Evolutionary conservation across 2,888 invertebrate genomes (phyloP), one percentile per base, ranked within the genome.

Genomic region (Epistrophe eligans): DNA sequence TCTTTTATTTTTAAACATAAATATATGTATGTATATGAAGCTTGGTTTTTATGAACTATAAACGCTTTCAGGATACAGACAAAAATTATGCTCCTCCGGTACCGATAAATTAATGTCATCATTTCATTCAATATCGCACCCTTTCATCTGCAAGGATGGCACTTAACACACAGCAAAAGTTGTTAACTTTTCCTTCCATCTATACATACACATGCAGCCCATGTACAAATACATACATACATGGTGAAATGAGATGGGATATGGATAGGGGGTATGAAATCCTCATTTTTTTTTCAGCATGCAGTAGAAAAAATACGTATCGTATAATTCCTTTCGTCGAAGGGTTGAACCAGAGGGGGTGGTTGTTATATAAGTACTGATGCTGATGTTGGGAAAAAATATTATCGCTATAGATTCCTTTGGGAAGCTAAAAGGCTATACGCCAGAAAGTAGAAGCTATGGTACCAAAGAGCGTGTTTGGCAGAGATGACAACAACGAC

Each of bases 61-160:
- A 8, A 71, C 32, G 52, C 43, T 66, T 43, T 52, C 64, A 64
- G 58, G 55, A 48, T 43, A 67, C 73, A 62, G 60, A 83, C 55
- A 70, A 70, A 70, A 74, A 79, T 74, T 64, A 74, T 76, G 32
- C 55, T 70, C 79, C 70, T 58, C 67, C 50, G 64, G 80, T 72
- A 66, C 50, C 85, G 82, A 85, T 82, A 85, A 82, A 85, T 85
- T 85, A 85, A 85, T 82, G 85, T 82, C 85, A 85, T 79, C 82
- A 82, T 82, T 79, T 82, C 77, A 82, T 79, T 82, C 85, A 77
- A 77, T 85, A 85, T 79, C 77, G 57, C 85, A 67, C 73, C 70
- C 82, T 74, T 85, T 74, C 74, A 85, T 82, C 81, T 85, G 85
- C 82, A 43, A 66, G 50, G 52, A 79, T 70, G 71, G 82, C 82